Evolutionary conservation across 2,797 vertebrate species (phyloP).

Genomic region (Agapornis canus): DNA sequence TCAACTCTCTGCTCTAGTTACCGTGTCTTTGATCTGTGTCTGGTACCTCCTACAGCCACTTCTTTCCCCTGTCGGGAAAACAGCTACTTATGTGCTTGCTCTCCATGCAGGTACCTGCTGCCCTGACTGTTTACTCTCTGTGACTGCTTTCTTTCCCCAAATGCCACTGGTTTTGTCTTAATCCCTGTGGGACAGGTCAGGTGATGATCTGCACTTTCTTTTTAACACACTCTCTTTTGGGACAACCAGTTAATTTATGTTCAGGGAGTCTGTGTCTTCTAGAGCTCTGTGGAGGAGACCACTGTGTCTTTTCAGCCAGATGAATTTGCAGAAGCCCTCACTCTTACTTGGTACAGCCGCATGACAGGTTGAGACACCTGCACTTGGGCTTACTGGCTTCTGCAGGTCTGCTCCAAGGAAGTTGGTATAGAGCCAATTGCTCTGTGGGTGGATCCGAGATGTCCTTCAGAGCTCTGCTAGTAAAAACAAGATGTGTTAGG

Average conservation of each 20-base stretch:
- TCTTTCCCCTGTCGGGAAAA: background rate
- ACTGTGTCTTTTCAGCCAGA: background rate
- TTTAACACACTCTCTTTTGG: background rate
- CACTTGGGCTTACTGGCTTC: background rate
- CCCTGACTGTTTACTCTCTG: background rate
- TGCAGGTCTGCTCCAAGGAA: background rate
- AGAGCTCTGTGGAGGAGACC: background rate
- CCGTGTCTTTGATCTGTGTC: background rate
- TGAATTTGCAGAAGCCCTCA: background rate
- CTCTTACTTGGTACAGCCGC: background rate
- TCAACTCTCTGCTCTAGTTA: background rate
- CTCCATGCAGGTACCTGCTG: background rate
- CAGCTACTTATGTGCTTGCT: background rate
- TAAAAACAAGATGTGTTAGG: background rate
- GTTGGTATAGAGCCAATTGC: rapidly evolving
- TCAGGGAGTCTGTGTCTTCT: background rate
- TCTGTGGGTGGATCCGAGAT: background rate
- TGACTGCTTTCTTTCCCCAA: background rate
- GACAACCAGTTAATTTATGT: background rate
- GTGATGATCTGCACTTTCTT: background rate
- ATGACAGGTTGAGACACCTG: background rate
- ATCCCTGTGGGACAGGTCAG: background rate
- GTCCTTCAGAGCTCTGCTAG: background rate
- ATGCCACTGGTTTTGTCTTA: background rate
- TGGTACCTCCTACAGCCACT: background rate